A percentile compares a stretch with the other conserved stretches of the same genome.
Conservation (phyloP, 37 sponge, comb jelly and placozoan species). For the Amphimedon queenslandica region DNA sequence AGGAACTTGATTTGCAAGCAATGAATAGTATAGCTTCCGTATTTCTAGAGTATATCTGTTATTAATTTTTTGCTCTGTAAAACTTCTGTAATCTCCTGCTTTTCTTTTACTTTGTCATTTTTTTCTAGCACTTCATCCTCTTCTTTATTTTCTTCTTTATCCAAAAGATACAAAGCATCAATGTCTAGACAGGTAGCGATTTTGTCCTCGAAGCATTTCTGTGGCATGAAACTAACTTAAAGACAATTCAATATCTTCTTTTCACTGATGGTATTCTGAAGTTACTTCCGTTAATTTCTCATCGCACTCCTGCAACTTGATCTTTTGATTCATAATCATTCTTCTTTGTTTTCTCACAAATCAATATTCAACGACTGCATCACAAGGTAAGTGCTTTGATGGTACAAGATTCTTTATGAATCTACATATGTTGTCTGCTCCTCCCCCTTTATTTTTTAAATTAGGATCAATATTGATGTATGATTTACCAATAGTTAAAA, state of each 20-base stretch:
- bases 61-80: too few species aligned
- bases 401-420: constrained; percentile 4
- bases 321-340: too few species aligned
- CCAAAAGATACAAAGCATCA: too few species aligned
- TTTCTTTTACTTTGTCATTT: too few species aligned
- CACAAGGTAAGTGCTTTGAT: background rate
- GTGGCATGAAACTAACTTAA: background rate
- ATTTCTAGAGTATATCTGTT: background rate
- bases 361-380: background rate
- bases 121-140: too few species aligned
- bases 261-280: background rate
- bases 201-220: background rate
- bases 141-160: too few species aligned
- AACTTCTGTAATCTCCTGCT: too few species aligned
- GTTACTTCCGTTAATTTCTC: background rate
- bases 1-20: background rate
- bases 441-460: background rate
- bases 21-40: background rate
- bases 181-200: too few species aligned
- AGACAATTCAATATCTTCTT: background rate
- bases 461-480: constrained; percentile 27
- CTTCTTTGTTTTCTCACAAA: too few species aligned
- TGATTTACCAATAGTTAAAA: constrained; percentile 15
- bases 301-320: too few species aligned
- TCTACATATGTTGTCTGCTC: constrained; percentile 21